A percentile compares a stretch with the other conserved stretches of the same genome.
Evolutionary conservation across 2,113 vertebrate genomes (phyloP).

Genomic region (Bucco capensis): DNA sequence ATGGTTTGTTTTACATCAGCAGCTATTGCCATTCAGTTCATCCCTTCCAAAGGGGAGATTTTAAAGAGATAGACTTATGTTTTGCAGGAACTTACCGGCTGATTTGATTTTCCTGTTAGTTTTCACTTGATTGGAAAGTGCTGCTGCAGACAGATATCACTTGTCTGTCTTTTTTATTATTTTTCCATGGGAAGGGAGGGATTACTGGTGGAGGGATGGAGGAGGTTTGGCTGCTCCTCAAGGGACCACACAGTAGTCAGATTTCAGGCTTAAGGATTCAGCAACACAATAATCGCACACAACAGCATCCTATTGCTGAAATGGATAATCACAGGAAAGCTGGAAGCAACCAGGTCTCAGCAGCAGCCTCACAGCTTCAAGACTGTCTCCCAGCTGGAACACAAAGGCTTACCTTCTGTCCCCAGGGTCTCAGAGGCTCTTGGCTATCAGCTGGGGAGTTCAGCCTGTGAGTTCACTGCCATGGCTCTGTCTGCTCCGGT

Average conservation of each 20-base stretch:
- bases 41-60: constrained; percentile 34
- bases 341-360: not conserved
- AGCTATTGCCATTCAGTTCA: constrained; percentile 42
- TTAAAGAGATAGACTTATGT: constrained; percentile 52
- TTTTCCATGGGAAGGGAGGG: not conserved
- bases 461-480: not conserved
- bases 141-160: constrained; percentile 29
- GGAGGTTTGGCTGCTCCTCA: not conserved
- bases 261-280: constrained; percentile 55
- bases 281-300: constrained; percentile 42
- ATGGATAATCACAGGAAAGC: constrained; percentile 38
- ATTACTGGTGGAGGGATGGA: not conserved
- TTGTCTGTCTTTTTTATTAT: constrained; percentile 19
- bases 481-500: not conserved
- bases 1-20: constrained; percentile 61
- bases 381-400: not conserved
- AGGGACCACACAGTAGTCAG: not conserved
- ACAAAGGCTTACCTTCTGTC: not conserved
- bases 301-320: not conserved
- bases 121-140: constrained; percentile 51
- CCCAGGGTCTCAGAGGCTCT: not conserved
- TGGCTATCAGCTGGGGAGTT: not conserved
- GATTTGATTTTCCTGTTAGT: constrained; percentile 58
- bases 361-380: not conserved
- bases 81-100: constrained; percentile 37